A percentile compares a stretch with the other conserved stretches of the same genome.
These are phyloP conservation scores for Bombus terrestris DNA, from an alignment of 1,140 invertebrate species.

Conservation along the genomic window DNA sequence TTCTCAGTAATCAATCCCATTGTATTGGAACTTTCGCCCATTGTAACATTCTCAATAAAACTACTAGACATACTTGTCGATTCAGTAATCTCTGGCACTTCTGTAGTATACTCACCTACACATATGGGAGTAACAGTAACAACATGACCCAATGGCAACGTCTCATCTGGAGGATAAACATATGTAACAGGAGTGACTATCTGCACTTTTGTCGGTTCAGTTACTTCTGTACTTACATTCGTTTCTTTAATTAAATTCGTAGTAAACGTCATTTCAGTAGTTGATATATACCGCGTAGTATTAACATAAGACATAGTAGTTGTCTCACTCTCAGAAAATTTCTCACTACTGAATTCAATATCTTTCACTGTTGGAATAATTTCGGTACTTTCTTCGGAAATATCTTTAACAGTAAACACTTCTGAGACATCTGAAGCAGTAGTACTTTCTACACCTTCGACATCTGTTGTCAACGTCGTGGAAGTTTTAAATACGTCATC, in stretches of 20 bases:
- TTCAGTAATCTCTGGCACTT: neutral
- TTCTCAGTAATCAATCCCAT: neutral
- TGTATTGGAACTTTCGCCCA: neutral
- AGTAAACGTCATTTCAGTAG: neutral
- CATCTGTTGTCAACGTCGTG: neutral
- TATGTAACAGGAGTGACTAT: slow-evolving; percentile 35
- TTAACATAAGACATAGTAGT: neutral
- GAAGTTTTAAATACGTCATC: no score
- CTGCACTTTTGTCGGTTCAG: neutral
- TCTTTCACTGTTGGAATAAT: neutral
- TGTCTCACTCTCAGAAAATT: neutral
- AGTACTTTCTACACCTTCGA: neutral
- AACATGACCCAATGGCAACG: neutral
- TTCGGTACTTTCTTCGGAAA: neutral
- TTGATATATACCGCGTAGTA: neutral
- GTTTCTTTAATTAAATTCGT: neutral
- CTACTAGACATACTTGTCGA: neutral
- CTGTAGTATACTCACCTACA: neutral
- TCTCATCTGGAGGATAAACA: neutral
- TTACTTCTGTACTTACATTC: neutral
- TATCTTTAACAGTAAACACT: neutral
- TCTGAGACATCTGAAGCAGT: neutral
- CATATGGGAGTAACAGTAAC: slow-evolving; percentile 29
- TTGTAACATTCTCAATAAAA: neutral
- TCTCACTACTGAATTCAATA: neutral